These are phyloP conservation scores for Ochropacha duplaris DNA, from an alignment of 2,888 invertebrate genomes.

Conservation along the genomic window DNA sequence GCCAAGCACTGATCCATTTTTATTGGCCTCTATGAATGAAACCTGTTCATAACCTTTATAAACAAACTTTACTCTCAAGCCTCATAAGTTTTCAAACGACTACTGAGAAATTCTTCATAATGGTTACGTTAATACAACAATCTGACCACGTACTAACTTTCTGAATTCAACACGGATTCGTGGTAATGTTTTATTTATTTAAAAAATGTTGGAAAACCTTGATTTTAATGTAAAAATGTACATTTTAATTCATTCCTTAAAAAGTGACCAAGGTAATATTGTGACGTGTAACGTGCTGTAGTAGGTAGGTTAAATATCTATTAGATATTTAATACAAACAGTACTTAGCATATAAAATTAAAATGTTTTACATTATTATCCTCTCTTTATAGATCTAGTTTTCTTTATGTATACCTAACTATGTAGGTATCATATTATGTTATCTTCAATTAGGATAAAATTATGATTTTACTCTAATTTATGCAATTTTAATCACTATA, in stretches of 20 bases:
- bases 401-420: too few species aligned
- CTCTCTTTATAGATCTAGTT: too few species aligned
- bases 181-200: background rate
- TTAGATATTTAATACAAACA: too few species aligned
- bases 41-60: slow-evolving; percentile 25
- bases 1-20: slow-evolving; percentile 15
- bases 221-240: background rate
- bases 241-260: background rate
- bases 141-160: slow-evolving; percentile 4
- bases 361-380: too few species aligned
- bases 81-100: slow-evolving; percentile 21
- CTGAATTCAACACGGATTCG: background rate
- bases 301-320: too few species aligned
- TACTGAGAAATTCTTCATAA: slow-evolving; percentile 23
- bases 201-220: slow-evolving; percentile 1
- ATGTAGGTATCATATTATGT: too few species aligned
- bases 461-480: too few species aligned
- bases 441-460: too few species aligned
- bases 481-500: too few species aligned
- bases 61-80: slow-evolving; percentile 20
- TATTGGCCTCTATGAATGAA: slow-evolving; percentile 34
- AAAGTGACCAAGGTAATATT: background rate
- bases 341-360: too few species aligned
- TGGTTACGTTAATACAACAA: background rate
- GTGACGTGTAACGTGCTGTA: background rate